Base-by-base conservation (phyloP, 2,797 vertebrate species). In the Sciaenops ocellatus region DNA sequence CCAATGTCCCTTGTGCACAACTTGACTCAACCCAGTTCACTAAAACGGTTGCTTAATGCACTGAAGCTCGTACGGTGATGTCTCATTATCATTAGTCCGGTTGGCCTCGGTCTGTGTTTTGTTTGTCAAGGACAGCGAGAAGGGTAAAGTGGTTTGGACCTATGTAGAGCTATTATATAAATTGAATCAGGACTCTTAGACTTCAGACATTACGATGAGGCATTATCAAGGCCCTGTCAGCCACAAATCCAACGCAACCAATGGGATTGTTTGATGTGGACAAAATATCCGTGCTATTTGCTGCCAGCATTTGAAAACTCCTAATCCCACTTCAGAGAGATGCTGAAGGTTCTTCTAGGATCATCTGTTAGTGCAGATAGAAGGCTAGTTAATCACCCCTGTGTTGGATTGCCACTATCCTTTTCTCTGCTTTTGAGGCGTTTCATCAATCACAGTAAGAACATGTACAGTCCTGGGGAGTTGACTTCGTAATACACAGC, bases 311-410 rank as follows among this genome's bases (percentile, higher is more conserved):
- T 73, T 46, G 67, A 87, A 81, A 85, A 82, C 71, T 82, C 87
- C 79, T 88, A 87, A 93, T 90, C 89, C 87, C 42, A 83, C 90
- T 89, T 89, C 87, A 90, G 82, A 88, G 90, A 83, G 78, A 84
- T 46, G 56, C 78, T 60, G 69, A 79, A 84, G 83, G 86, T 90
- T 89, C 84, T 90, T 85, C 79, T 55, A 73, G 83, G 83, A 87
- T 92, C 86, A 85, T 90, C 82, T 88, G 86, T 89, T 85, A 75
- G 76, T 34, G 44, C 47, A 76, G 79, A 92, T 76, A 82, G 84
- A 89, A 76, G 52, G 79, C 73, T 69, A 85, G 83, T 88, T 89
- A 89, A 91, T 92, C 90, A 89, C 73, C 65, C 22, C 71, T 55
- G 74, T 64, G 84, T 82, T 72, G 59, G 71, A 79, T 60, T 7